phyloP scores from a whole-genome alignment of 2,113 vertebrate species.

The human (Homo sapiens) region DNA sequence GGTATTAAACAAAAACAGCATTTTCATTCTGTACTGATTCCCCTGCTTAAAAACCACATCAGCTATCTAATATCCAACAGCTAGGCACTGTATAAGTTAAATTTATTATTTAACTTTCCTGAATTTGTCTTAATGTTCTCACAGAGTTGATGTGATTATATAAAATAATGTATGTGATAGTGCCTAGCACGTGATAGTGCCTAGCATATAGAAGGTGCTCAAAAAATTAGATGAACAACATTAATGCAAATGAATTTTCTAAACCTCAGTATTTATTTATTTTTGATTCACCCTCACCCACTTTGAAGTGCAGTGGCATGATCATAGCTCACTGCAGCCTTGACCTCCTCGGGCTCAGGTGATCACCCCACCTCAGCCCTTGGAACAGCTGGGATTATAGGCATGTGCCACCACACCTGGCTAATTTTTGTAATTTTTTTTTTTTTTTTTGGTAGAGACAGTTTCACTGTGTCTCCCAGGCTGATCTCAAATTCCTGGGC shows the following conservation, averaged over 20 bases:
- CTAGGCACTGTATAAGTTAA: not conserved
- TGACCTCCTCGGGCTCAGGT: too few species aligned
- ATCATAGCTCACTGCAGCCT: too few species aligned
- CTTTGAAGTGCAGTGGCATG: too few species aligned
- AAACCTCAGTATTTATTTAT: not conserved
- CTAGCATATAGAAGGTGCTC: not conserved
- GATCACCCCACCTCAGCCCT: too few species aligned
- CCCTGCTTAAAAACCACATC: not conserved
- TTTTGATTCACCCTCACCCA: too few species aligned
- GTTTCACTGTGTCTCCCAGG: too few species aligned
- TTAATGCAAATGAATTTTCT: not conserved
- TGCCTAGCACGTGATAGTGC: not conserved
- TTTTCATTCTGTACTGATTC: not conserved
- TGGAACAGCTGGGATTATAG: too few species aligned
- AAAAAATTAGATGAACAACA: conserved; percentile 38
- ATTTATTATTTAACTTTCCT: not conserved
- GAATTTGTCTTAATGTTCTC: not conserved
- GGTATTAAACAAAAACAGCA: conserved; percentile 16
- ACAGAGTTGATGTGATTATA: not conserved
- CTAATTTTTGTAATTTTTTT: too few species aligned
- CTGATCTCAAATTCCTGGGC: too few species aligned
- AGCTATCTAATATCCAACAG: not conserved
- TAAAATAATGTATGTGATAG: not conserved
- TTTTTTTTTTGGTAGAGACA: too few species aligned
- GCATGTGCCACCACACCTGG: too few species aligned